phyloP scores from a whole-genome alignment of 2,113 vertebrate species.

The Spea multiplicata region DNA sequence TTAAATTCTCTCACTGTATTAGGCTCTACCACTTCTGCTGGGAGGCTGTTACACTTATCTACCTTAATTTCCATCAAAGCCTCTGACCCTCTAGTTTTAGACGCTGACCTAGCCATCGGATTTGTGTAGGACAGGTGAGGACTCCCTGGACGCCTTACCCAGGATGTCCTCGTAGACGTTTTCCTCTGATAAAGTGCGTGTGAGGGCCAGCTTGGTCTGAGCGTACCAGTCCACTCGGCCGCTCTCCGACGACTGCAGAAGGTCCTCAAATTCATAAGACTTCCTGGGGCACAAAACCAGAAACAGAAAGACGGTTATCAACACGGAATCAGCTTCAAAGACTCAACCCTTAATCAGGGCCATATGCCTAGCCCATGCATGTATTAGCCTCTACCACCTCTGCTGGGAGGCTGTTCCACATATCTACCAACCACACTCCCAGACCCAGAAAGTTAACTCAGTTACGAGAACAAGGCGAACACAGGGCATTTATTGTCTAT shows the following conservation, averaged over 20 bases:
- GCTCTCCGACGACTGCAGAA: conserved; percentile 81
- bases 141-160: conserved; percentile 68
- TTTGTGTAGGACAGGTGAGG: too few relatives aligned
- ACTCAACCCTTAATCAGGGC: neutral
- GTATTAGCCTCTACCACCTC: too few relatives aligned
- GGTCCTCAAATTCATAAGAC: conserved; percentile 94
- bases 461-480: too few relatives aligned
- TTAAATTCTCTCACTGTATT: too few relatives aligned
- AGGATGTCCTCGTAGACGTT: conserved; percentile 97
- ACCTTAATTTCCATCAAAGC: too few relatives aligned
- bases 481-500: too few relatives aligned
- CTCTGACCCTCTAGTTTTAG: too few relatives aligned
- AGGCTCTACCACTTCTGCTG: too few relatives aligned
- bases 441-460: too few relatives aligned
- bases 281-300: conserved; percentile 70
- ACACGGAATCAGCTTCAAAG: neutral
- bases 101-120: too few relatives aligned
- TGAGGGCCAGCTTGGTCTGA: conserved; percentile 85
- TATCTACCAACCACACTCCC: neutral
- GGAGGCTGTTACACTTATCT: too few relatives aligned
- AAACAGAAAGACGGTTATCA: neutral
- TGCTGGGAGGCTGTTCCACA: too few relatives aligned
- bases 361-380: neutral
- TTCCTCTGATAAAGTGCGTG: conserved; percentile 96
- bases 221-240: conserved; percentile 87